A percentile compares a stretch with the other conserved stretches of the same genome.
phyloP scores from a whole-genome alignment of 2,888 invertebrate genomes.

The Ceriagrion tenellum region DNA sequence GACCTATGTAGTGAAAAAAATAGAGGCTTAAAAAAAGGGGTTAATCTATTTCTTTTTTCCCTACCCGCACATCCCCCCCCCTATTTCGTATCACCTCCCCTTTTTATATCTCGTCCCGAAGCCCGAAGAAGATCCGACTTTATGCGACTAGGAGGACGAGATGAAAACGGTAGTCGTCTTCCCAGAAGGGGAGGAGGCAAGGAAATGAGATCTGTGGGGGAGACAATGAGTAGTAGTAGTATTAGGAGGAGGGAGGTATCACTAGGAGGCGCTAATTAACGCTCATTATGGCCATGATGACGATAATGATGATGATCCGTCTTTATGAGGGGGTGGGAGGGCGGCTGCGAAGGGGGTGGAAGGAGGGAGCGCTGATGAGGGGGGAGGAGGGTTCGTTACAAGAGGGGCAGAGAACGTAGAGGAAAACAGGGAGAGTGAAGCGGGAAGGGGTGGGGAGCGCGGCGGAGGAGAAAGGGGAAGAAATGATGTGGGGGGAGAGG shows the following conservation, averaged over 20 bases:
- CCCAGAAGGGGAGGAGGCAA: background rate
- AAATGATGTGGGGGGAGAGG: background rate
- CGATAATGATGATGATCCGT: conserved; percentile 61
- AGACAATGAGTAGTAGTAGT: background rate
- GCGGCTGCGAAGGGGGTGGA: background rate
- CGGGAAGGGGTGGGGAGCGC: background rate
- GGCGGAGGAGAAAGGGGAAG: background rate
- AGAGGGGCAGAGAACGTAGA: too few relatives aligned
- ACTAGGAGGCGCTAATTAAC: conserved; percentile 63
- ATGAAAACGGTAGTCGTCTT: background rate
- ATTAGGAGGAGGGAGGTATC: conserved; percentile 8
- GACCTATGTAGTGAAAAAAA: background rate
- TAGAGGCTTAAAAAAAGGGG: background rate
- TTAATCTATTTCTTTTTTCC: background rate
- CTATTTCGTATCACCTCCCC: background rate
- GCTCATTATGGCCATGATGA: conserved; percentile 63
- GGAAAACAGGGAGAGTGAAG: background rate
- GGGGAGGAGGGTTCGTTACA: too few relatives aligned
- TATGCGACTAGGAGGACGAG: background rate
- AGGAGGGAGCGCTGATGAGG: background rate
- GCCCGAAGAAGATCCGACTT: background rate
- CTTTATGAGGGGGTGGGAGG: background rate
- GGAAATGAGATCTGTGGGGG: background rate
- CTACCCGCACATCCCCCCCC: too few relatives aligned
- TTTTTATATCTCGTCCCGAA: background rate